Evolutionary conservation across 2,797 vertebrate genomes (phyloP), one percentile per base, ranked within the genome.

Genomic region (Myotis findleyi): DNA sequence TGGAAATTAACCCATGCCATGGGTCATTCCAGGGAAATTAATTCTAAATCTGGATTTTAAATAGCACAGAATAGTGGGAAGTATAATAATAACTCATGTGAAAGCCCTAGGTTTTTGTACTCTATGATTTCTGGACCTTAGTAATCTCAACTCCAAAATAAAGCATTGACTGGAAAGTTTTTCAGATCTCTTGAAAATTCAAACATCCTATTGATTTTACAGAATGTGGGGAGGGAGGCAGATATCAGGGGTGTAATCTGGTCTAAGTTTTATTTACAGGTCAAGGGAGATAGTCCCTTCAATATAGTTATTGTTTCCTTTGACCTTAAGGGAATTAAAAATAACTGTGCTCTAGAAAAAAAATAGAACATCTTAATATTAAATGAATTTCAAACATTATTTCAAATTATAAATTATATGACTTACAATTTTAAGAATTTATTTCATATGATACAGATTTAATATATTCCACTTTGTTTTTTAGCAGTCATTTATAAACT

Each of bases 271-370:
- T 57, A 25, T 25, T 64, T 87, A 59, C 87, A 75, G 18, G 20
- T 69, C 77, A 72, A 66, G 27, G 12, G 25, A 87, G 13, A 57
- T 44, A 62, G 41, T 47, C 68, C 41, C 49, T 89, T 92, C 36
- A 83, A 25, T 79, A 69, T 76, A 69, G 76, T 79, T 10, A 73
- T 86, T 89, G 27, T 92, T 87, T 17, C 3, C 27, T 36, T 1
- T 51, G 21, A 77, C 6, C 8, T 87, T n/a, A 89, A 68, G 83
- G 21, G 27, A 89, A 87, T 75, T 83, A 81, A 89, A 93, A 81
- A 20, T 41, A 96, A 71, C n/a, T 68, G 57, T 33, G 88, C 20
- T 72, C 27, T n/a, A 53, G 64, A 44, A 55, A 89, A 73, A 27
- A 51, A 36, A 59, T 25, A 68, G 25, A 79, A 53, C 30, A 87